A percentile compares a stretch with the other conserved stretches of the same genome.
These are phyloP conservation scores for Bos taurus DNA, from an alignment of 2,113 vertebrate genomes.

Conservation along the genomic window DNA sequence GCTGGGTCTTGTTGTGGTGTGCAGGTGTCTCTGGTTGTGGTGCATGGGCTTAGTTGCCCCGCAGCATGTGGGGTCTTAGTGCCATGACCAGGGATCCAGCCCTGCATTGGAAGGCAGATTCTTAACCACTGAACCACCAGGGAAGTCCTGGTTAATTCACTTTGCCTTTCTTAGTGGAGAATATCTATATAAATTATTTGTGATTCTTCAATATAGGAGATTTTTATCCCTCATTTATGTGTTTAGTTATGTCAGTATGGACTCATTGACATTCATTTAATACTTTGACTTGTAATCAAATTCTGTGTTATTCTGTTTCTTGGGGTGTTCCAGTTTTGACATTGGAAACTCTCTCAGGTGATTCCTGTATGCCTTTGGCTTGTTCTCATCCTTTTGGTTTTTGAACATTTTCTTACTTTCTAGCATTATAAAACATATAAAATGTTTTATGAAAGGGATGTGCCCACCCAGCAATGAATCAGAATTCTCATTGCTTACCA, in stretches of 20 bases:
- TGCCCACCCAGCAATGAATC: neutral
- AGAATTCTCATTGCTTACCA: neutral
- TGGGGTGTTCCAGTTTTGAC: neutral
- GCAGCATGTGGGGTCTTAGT: neutral
- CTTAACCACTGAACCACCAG: neutral
- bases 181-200: neutral
- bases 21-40: neutral
- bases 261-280: neutral
- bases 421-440: neutral
- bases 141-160: neutral
- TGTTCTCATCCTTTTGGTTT: neutral
- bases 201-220: neutral
- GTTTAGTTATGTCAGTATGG: neutral
- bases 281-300: neutral
- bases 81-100: neutral
- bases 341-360: neutral
- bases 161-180: neutral
- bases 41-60: neutral
- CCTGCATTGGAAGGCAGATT: neutral
- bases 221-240: neutral
- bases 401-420: neutral
- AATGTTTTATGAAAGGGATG: neutral
- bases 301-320: neutral
- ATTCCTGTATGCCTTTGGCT: neutral
- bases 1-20: neutral